Base-by-base conservation (phyloP, 2,888 invertebrate genomes). In the Lycaena phlaeas region DNA sequence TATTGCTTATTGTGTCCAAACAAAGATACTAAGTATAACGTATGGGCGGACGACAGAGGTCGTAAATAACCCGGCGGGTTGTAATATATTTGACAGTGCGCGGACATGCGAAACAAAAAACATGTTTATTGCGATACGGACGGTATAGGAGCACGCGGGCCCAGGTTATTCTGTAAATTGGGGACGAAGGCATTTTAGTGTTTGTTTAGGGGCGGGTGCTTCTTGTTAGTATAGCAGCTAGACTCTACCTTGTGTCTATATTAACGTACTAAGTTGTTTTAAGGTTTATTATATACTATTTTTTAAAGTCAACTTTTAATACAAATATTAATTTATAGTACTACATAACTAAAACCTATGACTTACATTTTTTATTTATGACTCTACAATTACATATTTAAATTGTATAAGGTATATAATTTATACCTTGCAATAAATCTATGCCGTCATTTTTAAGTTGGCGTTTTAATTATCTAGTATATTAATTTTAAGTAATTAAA, bases 1-100 rank as follows among this genome's bases (percentile, higher is more conserved):
- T 84, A 84, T 84, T 76, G 79, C 82, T 82, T 81, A 84, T 84
- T 82, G 84, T 84, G 84, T 84, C 82, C 82, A 84, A 84, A 84
- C 84, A 84, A 81, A 84, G 84, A 82, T 84, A 82, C 81, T 79
- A 81, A 84, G 82, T 81, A 82, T 84, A 82, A 84, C 79, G 84
- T 82, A 84, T 82, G 84, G 82, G 82, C 81, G 82, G 81, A 76
- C 73, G 84, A 74, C 78, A 65, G 74, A 65, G 77, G 66, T 72
- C 79, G 77, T 84, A 84, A 84, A 84, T 82, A 79, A 84, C 84
- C 61, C 81, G 71, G 68, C 79, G 81, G 78, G 81, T 70, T 64
- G 81, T 82, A 84, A 84, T 82, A 84, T 82, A 84, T 84, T 82
- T 82, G 84, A 82, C 84, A 81, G 82, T 72, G 78, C 81, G 81